Percentiles rank a stretch among this genome's conserved stretches.
These are phyloP conservation scores for Lithophane ornitopus DNA, from an alignment of 2,888 invertebrate species.

Conservation along the genomic window DNA sequence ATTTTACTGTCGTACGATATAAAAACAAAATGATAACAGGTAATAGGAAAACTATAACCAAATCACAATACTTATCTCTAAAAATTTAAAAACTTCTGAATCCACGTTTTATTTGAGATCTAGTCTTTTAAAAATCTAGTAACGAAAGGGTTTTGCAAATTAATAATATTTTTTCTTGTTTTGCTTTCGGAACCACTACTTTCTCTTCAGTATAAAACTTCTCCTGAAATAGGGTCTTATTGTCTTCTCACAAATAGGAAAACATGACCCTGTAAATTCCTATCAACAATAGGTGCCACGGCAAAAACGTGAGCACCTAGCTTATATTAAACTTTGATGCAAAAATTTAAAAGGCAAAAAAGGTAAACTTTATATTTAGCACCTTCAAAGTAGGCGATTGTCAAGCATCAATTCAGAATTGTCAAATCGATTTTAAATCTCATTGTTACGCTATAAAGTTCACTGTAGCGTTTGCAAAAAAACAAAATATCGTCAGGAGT, in stretches of 20 bases:
- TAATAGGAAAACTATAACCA: conserved; percentile 43
- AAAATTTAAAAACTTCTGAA: conserved; percentile 32
- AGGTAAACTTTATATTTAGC: conserved; percentile 31
- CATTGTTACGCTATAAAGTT: conserved; percentile 19
- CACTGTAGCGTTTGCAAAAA: conserved; percentile 29
- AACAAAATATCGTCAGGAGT: conserved; percentile 20
- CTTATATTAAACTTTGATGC: conserved; percentile 50
- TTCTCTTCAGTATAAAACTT: conserved; percentile 24
- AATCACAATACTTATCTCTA: conserved; percentile 28
- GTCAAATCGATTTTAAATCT: conserved; percentile 46
- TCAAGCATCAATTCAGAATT: conserved; percentile 34
- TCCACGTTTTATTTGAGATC: conserved; percentile 54
- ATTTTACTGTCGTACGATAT: conserved; percentile 31
- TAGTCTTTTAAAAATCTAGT: conserved; percentile 37
- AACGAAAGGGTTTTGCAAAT: conserved; percentile 25
- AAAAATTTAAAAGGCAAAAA: conserved; percentile 43
- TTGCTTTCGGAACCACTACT: conserved; percentile 24
- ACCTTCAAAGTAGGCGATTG: conserved; percentile 43
- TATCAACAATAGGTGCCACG: conserved; percentile 47
- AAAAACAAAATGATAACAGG: conserved; percentile 44
- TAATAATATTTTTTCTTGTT: background rate
- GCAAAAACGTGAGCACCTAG: conserved; percentile 51
- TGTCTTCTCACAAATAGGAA: conserved; percentile 26
- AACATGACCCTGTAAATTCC: conserved; percentile 36
- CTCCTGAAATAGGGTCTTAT: conserved; percentile 27